Percentiles rank a stretch among this genome's conserved stretches.
Evolutionary conservation across 1,140 invertebrate genomes (phyloP).

Genomic region (Homarus americanus): DNA sequence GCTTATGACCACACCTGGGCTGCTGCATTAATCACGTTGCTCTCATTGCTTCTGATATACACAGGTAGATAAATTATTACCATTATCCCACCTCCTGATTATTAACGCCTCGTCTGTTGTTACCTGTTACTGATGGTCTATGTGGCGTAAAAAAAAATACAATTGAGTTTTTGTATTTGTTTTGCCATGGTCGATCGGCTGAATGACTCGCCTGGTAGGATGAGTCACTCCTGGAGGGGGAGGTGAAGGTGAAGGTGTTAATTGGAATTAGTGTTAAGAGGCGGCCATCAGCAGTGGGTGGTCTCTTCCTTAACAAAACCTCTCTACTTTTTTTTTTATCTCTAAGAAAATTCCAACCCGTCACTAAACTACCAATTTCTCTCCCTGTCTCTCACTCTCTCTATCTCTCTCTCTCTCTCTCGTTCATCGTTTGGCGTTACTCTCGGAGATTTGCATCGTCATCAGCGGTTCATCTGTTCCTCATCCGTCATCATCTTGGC

Average conservation of each 20-base stretch:
- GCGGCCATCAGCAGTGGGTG: not conserved
- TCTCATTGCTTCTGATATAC: no score
- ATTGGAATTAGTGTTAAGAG: not conserved
- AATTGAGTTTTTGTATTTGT: no score
- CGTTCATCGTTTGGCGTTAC: not conserved
- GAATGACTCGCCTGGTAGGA: not conserved
- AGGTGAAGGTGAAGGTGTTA: not conserved
- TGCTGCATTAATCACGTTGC: not conserved
- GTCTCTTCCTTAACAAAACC: not conserved
- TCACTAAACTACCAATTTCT: not conserved
- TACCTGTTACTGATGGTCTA: no score
- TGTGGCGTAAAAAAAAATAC: no score
- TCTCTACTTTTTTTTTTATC: not conserved
- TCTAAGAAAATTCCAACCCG: not conserved
- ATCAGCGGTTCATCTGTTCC: constrained; percentile 50
- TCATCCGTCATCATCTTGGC: constrained; percentile 42
- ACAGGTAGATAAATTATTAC: no score
- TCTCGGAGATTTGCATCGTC: constrained; percentile 40
- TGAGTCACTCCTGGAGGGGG: not conserved
- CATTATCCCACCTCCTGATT: no score
- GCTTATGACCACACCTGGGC: not conserved
- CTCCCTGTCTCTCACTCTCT: no score
- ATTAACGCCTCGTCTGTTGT: no score
- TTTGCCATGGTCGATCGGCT: not conserved
- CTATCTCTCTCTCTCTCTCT: not conserved